Evolutionary conservation across 2,888 invertebrate genomes (phyloP).

Genomic region (Cyaniris semiargus): DNA sequence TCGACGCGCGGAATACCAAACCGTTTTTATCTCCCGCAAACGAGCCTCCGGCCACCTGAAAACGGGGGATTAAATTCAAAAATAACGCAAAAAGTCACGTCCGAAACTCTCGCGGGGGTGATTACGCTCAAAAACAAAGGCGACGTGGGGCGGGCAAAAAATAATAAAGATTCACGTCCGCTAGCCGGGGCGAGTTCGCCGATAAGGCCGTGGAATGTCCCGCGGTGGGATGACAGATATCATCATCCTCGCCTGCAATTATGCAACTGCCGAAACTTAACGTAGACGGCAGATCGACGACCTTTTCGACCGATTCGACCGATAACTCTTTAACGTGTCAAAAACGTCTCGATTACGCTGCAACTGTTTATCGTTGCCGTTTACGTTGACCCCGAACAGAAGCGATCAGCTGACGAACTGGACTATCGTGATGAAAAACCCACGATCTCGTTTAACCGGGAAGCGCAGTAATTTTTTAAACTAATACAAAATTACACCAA

Average conservation of each 20-base stretch:
- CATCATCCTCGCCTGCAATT: conserved; percentile 14
- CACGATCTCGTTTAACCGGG: conserved; percentile 7
- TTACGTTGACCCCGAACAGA: neutral
- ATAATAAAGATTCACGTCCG: neutral
- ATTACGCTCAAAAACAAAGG: conserved; percentile 7
- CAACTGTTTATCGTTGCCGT: neutral
- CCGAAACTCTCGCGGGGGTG: neutral
- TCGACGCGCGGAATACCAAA: conserved; percentile 47
- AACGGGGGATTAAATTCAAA: conserved; percentile 24
- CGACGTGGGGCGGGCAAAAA: neutral
- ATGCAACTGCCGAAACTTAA: neutral
- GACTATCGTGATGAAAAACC: conserved; percentile 1
- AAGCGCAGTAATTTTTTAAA: conserved; percentile 21
- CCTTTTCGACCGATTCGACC: neutral
- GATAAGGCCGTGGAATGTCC: neutral
- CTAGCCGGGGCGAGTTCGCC: neutral
- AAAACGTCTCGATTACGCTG: neutral
- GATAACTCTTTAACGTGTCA: neutral
- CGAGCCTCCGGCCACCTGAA: conserved; percentile 33
- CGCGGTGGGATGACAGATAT: neutral
- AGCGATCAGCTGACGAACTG: conserved; percentile 11
- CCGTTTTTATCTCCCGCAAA: conserved; percentile 37
- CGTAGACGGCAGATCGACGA: neutral
- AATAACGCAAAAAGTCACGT: conserved; percentile 21
- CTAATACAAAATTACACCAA: conserved; percentile 31